phyloP scores from a whole-genome alignment of 2,888 invertebrate genomes.

The Drosophila mettleri region DNA sequence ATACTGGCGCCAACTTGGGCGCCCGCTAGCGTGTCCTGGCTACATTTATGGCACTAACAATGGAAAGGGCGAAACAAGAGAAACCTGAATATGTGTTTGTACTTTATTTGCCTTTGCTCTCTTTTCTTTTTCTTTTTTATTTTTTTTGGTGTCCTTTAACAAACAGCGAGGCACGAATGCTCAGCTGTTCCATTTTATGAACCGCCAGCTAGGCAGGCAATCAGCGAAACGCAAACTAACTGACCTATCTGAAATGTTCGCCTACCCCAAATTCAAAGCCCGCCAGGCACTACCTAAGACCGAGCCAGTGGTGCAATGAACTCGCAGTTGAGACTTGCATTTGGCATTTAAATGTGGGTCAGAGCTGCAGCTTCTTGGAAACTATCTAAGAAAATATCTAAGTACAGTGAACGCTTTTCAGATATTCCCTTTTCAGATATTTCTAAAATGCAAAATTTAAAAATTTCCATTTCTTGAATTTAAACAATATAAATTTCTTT shows the following conservation, averaged over 20 bases:
- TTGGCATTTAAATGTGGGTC: slow-evolving; percentile 38
- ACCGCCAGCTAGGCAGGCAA: slow-evolving; percentile 38
- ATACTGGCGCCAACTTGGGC: slow-evolving; percentile 66
- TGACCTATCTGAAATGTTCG: slow-evolving; percentile 46
- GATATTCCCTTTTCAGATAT: too few relatives aligned
- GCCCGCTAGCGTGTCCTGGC: slow-evolving; percentile 67
- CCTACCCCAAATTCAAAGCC: slow-evolving; percentile 2
- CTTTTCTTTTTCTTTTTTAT: background rate
- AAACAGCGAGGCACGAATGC: slow-evolving; percentile 38
- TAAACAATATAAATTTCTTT: too few relatives aligned
- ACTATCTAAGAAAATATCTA: background rate
- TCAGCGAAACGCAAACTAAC: slow-evolving; percentile 45
- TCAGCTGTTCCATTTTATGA: slow-evolving; percentile 43
- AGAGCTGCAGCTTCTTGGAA: slow-evolving; percentile 11
- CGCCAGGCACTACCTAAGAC: background rate
- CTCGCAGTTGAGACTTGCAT: slow-evolving; percentile 21
- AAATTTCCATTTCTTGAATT: too few relatives aligned
- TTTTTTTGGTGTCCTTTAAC: slow-evolving; percentile 1
- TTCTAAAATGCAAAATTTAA: too few relatives aligned
- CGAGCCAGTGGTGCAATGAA: slow-evolving; percentile 52
- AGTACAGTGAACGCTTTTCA: too few relatives aligned
- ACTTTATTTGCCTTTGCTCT: slow-evolving; percentile 27
- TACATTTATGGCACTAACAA: slow-evolving; percentile 54
- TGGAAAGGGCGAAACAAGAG: slow-evolving; percentile 7
- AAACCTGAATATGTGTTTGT: slow-evolving; percentile 33